Evolutionary conservation across 2,113 vertebrate species (phyloP).

Genomic region (Cyprinodon brontotheroides): DNA sequence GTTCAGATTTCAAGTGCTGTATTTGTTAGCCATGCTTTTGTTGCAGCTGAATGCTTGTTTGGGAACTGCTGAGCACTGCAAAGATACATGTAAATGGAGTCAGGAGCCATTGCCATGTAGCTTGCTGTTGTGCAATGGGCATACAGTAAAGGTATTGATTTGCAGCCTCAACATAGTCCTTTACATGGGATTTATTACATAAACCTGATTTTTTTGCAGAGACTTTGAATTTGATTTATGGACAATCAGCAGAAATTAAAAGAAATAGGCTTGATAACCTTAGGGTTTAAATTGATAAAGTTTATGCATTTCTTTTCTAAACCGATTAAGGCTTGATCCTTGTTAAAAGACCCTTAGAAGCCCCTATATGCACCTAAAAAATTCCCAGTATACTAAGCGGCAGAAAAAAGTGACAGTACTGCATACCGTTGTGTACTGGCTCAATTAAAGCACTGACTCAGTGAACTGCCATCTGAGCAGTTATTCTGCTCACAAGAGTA

Average conservation of each 20-base stretch:
- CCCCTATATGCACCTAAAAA: no score
- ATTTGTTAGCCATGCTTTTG: slow-evolving; percentile 38
- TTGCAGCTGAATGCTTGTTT: slow-evolving; percentile 28
- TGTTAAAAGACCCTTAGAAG: neutral
- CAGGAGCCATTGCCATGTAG: slow-evolving; percentile 42
- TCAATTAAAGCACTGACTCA: no score
- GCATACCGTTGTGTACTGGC: no score
- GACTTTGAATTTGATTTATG: slow-evolving; percentile 42
- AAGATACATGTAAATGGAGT: slow-evolving; percentile 29
- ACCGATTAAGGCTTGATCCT: neutral
- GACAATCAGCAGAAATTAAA: slow-evolving; percentile 5
- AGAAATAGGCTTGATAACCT: slow-evolving; percentile 6
- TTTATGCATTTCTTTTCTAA: no score
- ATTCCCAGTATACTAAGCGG: no score
- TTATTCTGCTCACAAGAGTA: no score
- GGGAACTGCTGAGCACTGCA: slow-evolving; percentile 30
- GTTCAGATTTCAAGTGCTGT: slow-evolving; percentile 31
- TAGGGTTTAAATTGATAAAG: neutral
- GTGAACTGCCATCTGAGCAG: no score
- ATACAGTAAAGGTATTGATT: slow-evolving; percentile 41
- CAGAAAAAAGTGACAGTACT: no score
- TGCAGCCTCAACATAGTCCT: slow-evolving; percentile 32
- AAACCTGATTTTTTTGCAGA: slow-evolving; percentile 31
- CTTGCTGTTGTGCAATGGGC: slow-evolving; percentile 4
- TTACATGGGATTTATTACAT: slow-evolving; percentile 37